Conservation (phyloP, 64 coral and sea anemone species). For the Platygyra sinensis region DNA sequence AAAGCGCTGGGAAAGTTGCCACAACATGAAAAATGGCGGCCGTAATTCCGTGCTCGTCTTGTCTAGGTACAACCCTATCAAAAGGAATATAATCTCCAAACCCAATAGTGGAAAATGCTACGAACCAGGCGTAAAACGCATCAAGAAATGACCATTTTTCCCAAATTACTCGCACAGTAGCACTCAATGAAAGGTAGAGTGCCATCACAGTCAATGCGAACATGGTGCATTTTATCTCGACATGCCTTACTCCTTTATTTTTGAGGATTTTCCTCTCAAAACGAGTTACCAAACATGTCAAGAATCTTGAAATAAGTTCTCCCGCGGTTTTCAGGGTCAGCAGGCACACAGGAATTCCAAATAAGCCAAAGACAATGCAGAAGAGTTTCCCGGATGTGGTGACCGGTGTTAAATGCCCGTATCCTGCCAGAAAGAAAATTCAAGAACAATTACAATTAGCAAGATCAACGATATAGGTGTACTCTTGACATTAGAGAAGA, state of each 20-base stretch:
- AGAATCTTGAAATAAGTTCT: background rate
- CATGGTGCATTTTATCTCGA: conserved; percentile 50
- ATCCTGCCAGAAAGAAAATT: conserved; percentile 29
- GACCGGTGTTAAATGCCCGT: conserved; percentile 40
- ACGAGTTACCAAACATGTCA: background rate
- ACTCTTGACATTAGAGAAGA: too few species aligned
- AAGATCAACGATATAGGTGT: too few species aligned
- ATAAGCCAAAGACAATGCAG: conserved; percentile 20
- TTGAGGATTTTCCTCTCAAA: conserved; percentile 29
- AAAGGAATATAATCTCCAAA: conserved; percentile 58
- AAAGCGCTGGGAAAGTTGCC: conserved; percentile 17
- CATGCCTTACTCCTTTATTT: background rate
- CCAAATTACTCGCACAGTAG: conserved; percentile 9
- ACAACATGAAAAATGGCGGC: conserved; percentile 28
- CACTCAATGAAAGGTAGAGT: conserved; percentile 4
- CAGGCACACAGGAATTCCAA: conserved; percentile 47
- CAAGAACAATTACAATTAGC: background rate
- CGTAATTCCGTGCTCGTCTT: background rate
- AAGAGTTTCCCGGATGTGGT: conserved; percentile 40
- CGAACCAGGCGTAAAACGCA: conserved; percentile 37
- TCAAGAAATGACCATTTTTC: conserved; percentile 33
- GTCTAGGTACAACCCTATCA: conserved; percentile 1
- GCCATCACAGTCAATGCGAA: conserved; percentile 6
- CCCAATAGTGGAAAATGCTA: conserved; percentile 38
- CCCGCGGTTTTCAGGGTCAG: conserved; percentile 51